A percentile compares a stretch with the other conserved stretches of the same genome.
These are phyloP conservation scores for Pteromalus puparum DNA, from an alignment of 1,140 invertebrate species.

Conservation along the genomic window DNA sequence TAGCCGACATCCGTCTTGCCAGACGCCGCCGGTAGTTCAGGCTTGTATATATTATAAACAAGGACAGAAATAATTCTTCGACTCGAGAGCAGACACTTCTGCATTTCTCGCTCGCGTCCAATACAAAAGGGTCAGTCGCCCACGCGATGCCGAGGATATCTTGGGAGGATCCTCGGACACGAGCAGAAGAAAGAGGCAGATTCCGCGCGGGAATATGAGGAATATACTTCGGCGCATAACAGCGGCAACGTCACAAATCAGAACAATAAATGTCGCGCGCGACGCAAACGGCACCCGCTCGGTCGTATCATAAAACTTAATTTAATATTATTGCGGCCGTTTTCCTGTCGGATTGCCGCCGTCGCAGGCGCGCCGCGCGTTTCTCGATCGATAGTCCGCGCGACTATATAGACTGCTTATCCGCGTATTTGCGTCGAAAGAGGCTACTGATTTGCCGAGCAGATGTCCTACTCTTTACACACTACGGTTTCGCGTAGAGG, in stretches of 20 bases:
- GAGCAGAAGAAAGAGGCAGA: neutral
- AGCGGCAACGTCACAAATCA: constrained; percentile 35
- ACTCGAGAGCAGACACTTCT: no score
- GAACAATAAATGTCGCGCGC: constrained; percentile 33
- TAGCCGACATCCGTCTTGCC: no score
- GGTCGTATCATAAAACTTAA: constrained; percentile 62
- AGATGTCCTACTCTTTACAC: no score
- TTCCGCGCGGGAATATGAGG: neutral
- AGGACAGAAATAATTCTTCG: no score
- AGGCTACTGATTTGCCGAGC: neutral
- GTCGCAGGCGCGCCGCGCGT: constrained; percentile 41
- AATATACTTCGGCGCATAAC: neutral
- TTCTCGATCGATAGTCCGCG: constrained; percentile 15
- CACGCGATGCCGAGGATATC: neutral
- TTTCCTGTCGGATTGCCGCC: constrained; percentile 32
- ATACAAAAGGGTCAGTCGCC: no score
- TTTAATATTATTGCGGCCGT: constrained; percentile 59
- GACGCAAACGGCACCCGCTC: neutral
- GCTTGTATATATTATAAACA: no score
- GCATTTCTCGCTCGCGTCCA: no score
- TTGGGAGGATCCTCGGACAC: neutral
- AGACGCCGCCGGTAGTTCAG: no score
- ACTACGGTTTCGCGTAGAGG: no score
- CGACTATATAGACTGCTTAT: constrained; percentile 52
- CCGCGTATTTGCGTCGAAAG: constrained; percentile 45